Base-by-base conservation (phyloP, 2,888 invertebrate genomes). In the Mimas tiliae region DNA sequence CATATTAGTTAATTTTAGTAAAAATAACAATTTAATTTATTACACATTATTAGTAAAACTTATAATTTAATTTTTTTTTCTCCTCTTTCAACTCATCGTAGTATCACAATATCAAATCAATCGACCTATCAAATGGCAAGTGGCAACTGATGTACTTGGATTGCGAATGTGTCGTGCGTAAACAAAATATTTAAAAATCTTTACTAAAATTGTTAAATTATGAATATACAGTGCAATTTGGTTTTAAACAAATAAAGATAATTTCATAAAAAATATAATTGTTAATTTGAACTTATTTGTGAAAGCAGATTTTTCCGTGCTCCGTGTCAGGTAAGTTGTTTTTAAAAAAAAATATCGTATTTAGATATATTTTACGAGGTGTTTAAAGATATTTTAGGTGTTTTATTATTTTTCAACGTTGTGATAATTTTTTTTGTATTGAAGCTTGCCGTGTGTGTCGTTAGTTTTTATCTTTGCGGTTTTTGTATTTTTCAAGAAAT, bases 31-130 rank as follows among this genome's bases (percentile, higher is more conserved):
- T 1, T 12, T 1, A 9, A 12, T 48, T 6, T 48, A 48, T 38
- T 38, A 38, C 9, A 58, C 19, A 11, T 12, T 19, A 42, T 38
- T 58, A 12, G 34, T 42, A 42, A 42, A 58, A 34, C 14, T 14
- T 34, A 33, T 34, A 27, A 27, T 27, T 27, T 27, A 1, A 27
- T 53, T 12, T 19, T 19, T 58, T 58, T 58, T 58, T 58, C 9
- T 58, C 19, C 16, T 38, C 58, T 58, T 58, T 58, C 58, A 42
- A 58, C 63, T n/a, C 64, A 45, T 53, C 52, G 8, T 53, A 27
- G 16, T 64, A 53, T 45, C 53, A 78, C n/a, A n/a, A n/a, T n/a
- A n/a, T 77, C 77, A 76, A 81, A 76, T 78, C 77, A 78, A 77
- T 81, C 73, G 79, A 75, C 53, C 76, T 27, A 79, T 72, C 79